Percentiles rank a stretch among this genome's conserved stretches.
These are phyloP conservation scores for Habroteleia sp. DNA, from an alignment of 2,888 invertebrate species.

Conservation along the genomic window DNA sequence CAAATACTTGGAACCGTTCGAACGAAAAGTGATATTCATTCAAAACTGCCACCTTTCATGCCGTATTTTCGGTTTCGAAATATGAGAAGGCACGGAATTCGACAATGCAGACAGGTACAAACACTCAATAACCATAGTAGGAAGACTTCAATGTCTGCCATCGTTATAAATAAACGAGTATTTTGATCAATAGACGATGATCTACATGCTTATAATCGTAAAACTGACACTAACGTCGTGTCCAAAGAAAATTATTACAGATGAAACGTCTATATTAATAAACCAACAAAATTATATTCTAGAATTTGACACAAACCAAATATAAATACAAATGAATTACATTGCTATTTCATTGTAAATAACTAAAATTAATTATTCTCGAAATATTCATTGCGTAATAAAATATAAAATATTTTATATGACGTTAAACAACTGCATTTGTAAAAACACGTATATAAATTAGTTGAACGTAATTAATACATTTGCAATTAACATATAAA, in stretches of 20 bases:
- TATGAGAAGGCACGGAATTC: slow-evolving; percentile 71
- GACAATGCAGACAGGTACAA: slow-evolving; percentile 79
- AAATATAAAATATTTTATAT: slow-evolving; percentile 4
- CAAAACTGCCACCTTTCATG: slow-evolving; percentile 64
- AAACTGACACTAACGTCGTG: slow-evolving; percentile 38
- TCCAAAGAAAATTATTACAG: not conserved
- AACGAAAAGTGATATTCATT: slow-evolving; percentile 76
- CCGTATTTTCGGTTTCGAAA: slow-evolving; percentile 71
- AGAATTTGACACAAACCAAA: not conserved
- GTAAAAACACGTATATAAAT: slow-evolving; percentile 2
- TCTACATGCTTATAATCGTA: slow-evolving; percentile 15
- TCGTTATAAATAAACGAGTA: slow-evolving; percentile 33
- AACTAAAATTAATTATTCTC: slow-evolving; percentile 26
- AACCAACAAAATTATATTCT: slow-evolving; percentile 14
- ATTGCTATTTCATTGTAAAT: slow-evolving; percentile 3
- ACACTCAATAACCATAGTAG: slow-evolving; percentile 73
- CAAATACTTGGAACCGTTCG: slow-evolving; percentile 65
- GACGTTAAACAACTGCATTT: slow-evolving; percentile 4
- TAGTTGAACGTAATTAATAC: slow-evolving; percentile 11
- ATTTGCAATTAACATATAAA: too few species aligned
- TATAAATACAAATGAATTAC: slow-evolving; percentile 3
- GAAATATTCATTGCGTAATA: slow-evolving; percentile 8
- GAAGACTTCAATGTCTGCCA: slow-evolving; percentile 48
- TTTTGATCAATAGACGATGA: slow-evolving; percentile 46
- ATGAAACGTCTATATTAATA: slow-evolving; percentile 25